Evolutionary conservation across 2,888 invertebrate genomes (phyloP), one percentile per base, ranked within the genome.

Genomic region (Temnothorax ravouxi): DNA sequence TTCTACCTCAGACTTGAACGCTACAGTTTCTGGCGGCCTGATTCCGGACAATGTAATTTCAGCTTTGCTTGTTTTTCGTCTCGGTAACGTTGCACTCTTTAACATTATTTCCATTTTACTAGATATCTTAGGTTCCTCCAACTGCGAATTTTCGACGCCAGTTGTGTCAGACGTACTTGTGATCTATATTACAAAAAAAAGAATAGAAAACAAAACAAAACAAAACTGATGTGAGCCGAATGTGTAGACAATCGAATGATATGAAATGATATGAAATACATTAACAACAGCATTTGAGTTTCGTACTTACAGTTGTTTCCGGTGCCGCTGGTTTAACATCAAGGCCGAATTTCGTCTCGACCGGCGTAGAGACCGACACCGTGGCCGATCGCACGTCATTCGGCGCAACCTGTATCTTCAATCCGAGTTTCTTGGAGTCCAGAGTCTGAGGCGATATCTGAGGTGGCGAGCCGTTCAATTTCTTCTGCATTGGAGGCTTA

Each of bases 51-150:
- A 92, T 89, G 96, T 96, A 72, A 97, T 96, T 94, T 97, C 96
- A 0, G 97, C 96, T 94, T 96, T 96, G 66, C 96, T 95, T 4
- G 96, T 96, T 92, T 96, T 97, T 47, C 97, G 95, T 87, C 97
- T 95, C 5, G 97, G 97, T 86, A 97, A 94, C 0, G 97, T 97
- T 0, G 97, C 96, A 83, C 97, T 96, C 92, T 97, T 97, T 44
- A 97, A 93, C 0, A 96, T 96, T 79, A 97, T 96, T 89, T 97
- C 96, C 89, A 96, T 96, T 38, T 96, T 96, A 21, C 96, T 96
- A 3, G 96, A 96, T 94, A 96, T 96, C 61, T 93, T 94, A 34
- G 93, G 92, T 67, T 94, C 94, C 0, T 93, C 93, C 18, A 85
- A 41, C 8, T 85, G 77, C 38, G 83, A 62, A 25, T 88, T 87